A percentile compares a stretch with the other conserved stretches of the same genome.
Evolutionary conservation across 2,797 vertebrate species (phyloP).

Genomic region (Esox lucius): DNA sequence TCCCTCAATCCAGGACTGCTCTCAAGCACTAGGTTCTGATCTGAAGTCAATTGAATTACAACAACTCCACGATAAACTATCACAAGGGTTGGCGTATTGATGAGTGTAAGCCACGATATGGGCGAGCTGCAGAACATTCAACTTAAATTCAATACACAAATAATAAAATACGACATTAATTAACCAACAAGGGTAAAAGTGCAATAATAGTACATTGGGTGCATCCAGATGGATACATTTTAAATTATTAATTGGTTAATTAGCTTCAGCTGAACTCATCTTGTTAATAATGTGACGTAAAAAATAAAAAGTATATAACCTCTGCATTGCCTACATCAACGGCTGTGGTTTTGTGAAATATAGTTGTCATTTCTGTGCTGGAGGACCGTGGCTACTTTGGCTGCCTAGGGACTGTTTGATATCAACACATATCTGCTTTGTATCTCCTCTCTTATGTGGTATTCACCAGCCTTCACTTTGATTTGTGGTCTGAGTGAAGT

Average conservation of each 20-base stretch:
- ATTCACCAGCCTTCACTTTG: conserved; percentile 64
- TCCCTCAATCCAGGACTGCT: neutral
- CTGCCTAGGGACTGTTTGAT: conserved; percentile 56
- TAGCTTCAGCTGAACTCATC: neutral
- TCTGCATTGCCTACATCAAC: neutral
- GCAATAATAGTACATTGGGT: neutral
- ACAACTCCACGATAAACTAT: neutral
- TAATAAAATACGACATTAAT: neutral
- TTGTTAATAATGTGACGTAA: neutral
- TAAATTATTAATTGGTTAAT: neutral
- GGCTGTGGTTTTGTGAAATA: neutral
- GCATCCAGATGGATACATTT: neutral
- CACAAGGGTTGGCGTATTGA: neutral
- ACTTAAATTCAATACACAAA: neutral
- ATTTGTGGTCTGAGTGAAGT: conserved; percentile 71
- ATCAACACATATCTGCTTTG: conserved; percentile 60
- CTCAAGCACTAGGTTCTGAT: conserved; percentile 15
- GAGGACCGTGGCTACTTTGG: neutral
- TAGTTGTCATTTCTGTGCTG: neutral
- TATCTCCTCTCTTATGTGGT: conserved; percentile 68
- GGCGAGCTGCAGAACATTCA: neutral
- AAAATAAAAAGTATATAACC: neutral
- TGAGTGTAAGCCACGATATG: neutral
- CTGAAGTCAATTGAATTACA: conserved; percentile 20
- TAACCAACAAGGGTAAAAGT: neutral